Conservation (phyloP, 2,113 vertebrate species). For the Parus major region DNA sequence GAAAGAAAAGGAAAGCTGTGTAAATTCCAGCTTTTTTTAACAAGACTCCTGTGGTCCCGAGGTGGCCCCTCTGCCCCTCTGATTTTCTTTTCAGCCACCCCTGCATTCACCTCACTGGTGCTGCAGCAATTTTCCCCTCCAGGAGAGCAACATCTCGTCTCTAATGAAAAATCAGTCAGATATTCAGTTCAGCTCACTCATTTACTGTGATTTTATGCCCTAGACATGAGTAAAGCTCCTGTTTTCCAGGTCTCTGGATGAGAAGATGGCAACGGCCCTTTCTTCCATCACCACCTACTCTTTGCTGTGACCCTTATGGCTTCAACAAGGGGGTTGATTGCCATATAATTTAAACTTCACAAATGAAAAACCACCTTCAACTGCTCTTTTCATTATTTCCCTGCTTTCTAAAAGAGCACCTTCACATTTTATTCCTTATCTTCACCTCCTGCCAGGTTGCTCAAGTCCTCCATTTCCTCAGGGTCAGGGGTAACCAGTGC, state of each 20-base stretch:
- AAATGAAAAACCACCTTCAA: neutral
- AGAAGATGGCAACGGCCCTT: neutral
- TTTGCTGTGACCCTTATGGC: neutral
- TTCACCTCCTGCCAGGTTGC: neutral
- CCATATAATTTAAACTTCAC: neutral
- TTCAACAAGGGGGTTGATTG: neutral
- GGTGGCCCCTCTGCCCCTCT: neutral
- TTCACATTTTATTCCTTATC: neutral
- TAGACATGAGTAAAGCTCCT: neutral
- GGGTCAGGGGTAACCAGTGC: neutral
- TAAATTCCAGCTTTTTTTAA: neutral
- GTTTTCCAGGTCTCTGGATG: neutral
- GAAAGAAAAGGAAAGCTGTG: neutral
- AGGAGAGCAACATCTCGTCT: fast-evolving
- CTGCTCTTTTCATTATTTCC: neutral
- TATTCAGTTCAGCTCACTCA: neutral
- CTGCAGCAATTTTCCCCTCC: neutral
- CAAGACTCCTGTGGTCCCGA: neutral
- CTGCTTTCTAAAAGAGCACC: neutral
- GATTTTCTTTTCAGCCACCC: neutral
- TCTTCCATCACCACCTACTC: neutral
- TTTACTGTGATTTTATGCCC: neutral
- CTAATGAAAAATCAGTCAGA: neutral
- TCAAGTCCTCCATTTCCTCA: neutral
- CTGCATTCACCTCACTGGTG: neutral